Percentiles rank a stretch among this genome's conserved stretches.
Evolutionary conservation across 2,113 vertebrate genomes (phyloP).

Genomic region (Oreochromis spilurus): DNA sequence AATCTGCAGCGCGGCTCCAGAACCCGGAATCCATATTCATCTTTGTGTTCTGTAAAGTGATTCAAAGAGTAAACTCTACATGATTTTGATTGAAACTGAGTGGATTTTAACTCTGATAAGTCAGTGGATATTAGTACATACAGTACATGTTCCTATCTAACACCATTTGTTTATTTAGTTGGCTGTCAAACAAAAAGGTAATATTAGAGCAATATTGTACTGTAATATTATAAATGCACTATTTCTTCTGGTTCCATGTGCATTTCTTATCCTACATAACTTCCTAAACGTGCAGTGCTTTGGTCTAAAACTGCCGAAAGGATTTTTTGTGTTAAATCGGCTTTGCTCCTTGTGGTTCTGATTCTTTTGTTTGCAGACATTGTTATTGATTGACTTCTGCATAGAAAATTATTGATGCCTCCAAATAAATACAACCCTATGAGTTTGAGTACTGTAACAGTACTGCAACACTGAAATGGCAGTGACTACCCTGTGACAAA

Average conservation of each 20-base stretch:
- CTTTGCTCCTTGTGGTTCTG: not conserved
- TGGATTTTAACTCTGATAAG: not conserved
- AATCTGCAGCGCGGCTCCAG: not conserved
- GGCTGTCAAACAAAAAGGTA: not conserved
- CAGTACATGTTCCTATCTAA: not conserved
- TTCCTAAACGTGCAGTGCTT: not conserved
- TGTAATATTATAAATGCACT: not conserved
- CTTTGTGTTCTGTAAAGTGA: not conserved
- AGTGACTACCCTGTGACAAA: not conserved
- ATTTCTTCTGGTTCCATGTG: not conserved
- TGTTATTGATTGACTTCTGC: not conserved
- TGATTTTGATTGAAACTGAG: not conserved
- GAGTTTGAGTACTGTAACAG: not conserved
- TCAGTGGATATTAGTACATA: not conserved
- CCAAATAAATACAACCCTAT: not conserved
- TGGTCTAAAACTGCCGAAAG: not conserved
- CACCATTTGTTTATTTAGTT: not conserved
- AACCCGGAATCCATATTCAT: accelerated
- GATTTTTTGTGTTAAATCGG: not conserved
- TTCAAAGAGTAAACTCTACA: not conserved
- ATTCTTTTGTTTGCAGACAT: not conserved
- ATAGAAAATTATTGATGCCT: not conserved
- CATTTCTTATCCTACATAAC: not conserved
- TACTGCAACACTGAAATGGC: not conserved
- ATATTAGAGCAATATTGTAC: not conserved